Evolutionary conservation across 1,140 invertebrate species (phyloP), one percentile per base, ranked within the genome.

Genomic region (Pseudomyrmex gracilis): DNA sequence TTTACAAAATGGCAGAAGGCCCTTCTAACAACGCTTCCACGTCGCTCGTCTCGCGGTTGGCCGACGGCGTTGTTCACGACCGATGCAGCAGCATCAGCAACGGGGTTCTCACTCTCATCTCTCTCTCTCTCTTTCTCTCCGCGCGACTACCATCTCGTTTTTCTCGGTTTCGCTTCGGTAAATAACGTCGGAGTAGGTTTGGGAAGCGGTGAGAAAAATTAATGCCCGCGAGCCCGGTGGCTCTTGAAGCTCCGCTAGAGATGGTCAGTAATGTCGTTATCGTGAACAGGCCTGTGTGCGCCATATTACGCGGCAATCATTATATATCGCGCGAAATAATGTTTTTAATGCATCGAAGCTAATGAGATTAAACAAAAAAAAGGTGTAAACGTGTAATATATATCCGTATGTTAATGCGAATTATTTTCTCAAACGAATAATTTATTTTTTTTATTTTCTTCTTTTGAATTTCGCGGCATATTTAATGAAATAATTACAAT

Each of bases 1-100:
- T 86, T 86, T 86, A 86, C 84, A 73, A 73, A 87, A 87, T 83
- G 85, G 77, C 34, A 67, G 83, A 85, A 86, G 84, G 61, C 83
- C 67, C 66, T 84, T 60, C 60, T 43, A 80, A 55, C 51, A 45
- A 61, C 58, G 68, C 24, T 78, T 34, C 13, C 68, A 61, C 63
- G 70, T 82, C 64, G 49, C 83, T 68, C 51, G 73, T 73, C 66
- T 85, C 64, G 82, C 49, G 71, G 47, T 74, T 60, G 78, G 70
- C 78, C 78, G 57, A 17, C 70, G 78, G 76, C 70, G 70, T 82
- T 82, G 78, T 82, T 74, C 70, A 9, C 78, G 58, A 61, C 51
- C 64, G 76, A 80, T 70, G 76, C 43, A 70, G 53, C 66, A 70
- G 15, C 51, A 13, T 51, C 49, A 51, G 49, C 34, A 51, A 15